Evolutionary conservation across 2,888 invertebrate genomes (phyloP).

Genomic region (Sinotaia quadrata): DNA sequence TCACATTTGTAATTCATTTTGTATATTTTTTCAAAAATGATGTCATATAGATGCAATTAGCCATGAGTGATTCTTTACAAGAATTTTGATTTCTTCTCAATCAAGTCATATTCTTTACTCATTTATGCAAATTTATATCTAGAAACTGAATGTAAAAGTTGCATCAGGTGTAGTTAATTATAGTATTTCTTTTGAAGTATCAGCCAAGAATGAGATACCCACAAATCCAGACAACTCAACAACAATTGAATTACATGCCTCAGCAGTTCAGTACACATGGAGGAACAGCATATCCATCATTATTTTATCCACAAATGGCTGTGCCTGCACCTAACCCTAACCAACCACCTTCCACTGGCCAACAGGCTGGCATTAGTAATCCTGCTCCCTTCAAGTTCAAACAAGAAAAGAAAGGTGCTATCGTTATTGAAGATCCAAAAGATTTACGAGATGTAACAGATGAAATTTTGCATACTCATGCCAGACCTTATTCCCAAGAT

Average conservation of each 20-base stretch:
- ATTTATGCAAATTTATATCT: too few species aligned
- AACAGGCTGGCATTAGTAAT: neutral
- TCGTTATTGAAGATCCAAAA: neutral
- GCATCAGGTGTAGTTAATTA: too few species aligned
- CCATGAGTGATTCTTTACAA: too few species aligned
- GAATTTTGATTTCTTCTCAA: too few species aligned
- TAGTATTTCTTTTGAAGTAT: too few species aligned
- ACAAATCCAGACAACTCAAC: too few species aligned
- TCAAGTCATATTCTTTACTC: too few species aligned
- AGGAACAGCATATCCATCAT: neutral
- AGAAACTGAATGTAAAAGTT: too few species aligned
- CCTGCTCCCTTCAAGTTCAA: neutral
- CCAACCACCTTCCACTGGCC: slow-evolving; percentile 15
- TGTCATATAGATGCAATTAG: too few species aligned
- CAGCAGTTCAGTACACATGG: neutral
- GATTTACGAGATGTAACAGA: neutral
- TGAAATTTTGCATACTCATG: neutral
- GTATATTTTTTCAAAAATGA: too few species aligned
- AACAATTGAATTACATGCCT: neutral
- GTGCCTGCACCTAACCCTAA: slow-evolving; percentile 11
- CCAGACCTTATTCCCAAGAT: neutral
- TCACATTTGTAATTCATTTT: too few species aligned
- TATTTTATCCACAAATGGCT: neutral
- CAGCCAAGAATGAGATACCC: too few species aligned
- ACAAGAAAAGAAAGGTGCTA: neutral